These are phyloP conservation scores for Cyrtonyx montezumae DNA, from an alignment of 2,113 vertebrate species.

Conservation along the genomic window DNA sequence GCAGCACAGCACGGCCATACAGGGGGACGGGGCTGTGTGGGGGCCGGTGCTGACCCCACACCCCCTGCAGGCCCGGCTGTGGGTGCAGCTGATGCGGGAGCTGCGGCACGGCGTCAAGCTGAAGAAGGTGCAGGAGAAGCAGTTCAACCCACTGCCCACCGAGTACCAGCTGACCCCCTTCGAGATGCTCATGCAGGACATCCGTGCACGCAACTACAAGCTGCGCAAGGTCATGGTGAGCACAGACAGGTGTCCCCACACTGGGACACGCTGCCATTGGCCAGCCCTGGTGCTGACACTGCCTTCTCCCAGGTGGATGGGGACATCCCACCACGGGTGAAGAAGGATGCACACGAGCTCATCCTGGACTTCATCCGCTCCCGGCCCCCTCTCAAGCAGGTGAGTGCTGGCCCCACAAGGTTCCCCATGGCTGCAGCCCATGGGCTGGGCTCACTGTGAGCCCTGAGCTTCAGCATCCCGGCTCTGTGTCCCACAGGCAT, in stretches of 20 bases:
- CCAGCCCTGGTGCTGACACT: accelerated
- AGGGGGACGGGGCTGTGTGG: background rate
- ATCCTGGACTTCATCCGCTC: conserved; percentile 97
- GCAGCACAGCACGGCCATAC: accelerated
- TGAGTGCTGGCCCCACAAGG: background rate
- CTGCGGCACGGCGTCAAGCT: conserved; percentile 93
- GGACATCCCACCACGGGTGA: conserved; percentile 89
- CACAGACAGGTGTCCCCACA: accelerated
- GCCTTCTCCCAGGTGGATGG: conserved; percentile 84
- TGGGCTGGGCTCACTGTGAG: background rate
- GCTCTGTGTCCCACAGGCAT: conserved; percentile 72
- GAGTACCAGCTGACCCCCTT: conserved; percentile 97
- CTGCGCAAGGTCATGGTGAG: conserved; percentile 97
- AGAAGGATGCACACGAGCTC: conserved; percentile 91
- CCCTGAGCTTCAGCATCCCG: accelerated
- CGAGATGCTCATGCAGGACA: conserved; percentile 99
- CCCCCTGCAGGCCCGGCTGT: conserved; percentile 85
- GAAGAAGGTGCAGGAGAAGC: conserved; percentile 94
- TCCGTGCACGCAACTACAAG: conserved; percentile 90
- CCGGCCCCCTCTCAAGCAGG: conserved; percentile 93
- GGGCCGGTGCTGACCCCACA: background rate
- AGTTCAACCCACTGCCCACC: conserved; percentile 90
- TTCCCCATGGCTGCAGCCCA: background rate
- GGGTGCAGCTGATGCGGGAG: conserved; percentile 97
- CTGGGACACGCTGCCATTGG: accelerated